Base-by-base conservation (phyloP, 2,797 vertebrate genomes). In the Arrhamphus sclerolepis region DNA sequence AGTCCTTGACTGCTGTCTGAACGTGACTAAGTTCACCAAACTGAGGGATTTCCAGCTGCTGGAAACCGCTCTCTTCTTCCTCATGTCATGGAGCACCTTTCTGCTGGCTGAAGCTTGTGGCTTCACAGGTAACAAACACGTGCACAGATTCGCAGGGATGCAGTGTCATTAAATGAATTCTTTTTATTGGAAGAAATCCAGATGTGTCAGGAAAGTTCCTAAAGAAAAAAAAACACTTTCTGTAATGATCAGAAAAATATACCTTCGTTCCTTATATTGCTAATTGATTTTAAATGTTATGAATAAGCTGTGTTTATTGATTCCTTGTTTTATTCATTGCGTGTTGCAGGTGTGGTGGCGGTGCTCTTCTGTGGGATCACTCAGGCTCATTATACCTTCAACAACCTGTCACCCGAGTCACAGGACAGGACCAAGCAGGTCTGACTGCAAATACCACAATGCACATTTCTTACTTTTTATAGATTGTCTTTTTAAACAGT, bases 11-110 rank as follows among this genome's bases (percentile, higher is more conserved):
- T 61, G 34, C 55, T 40, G 17, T 50, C 41, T 11, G 48, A 62
- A 99, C 94, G 96, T 99, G 81, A 99, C 97, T n/a, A 99, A 99
- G 75, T 99, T 99, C 84, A 99, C 97, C 42, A 98, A 97, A 69
- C 90, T 99, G 72, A 92, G 95, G 16, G 97, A 99, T 78, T 98
- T 99, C 83, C 95, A 90, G 0, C 87, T 99, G 75, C 74, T 99
- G 89, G 97, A 99, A 91, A 99, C 97, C 0, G 97, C 97, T 2
- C 83, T 99, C 52, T 98, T 99, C 85, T 98, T 99, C 90, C 79
- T 99, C 84, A 98, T 99, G 96, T 99, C 97, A 16, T 99, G 97
- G 97, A 98, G 97, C 83, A 99, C 97, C 0, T 99, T 98, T 70
- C 92, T 99, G 29, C 84, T 99, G 86, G 97, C 97, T 0, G 97